These are phyloP conservation scores for Neuroscelio doddi DNA, from an alignment of 2,888 invertebrate genomes.

Conservation along the genomic window DNA sequence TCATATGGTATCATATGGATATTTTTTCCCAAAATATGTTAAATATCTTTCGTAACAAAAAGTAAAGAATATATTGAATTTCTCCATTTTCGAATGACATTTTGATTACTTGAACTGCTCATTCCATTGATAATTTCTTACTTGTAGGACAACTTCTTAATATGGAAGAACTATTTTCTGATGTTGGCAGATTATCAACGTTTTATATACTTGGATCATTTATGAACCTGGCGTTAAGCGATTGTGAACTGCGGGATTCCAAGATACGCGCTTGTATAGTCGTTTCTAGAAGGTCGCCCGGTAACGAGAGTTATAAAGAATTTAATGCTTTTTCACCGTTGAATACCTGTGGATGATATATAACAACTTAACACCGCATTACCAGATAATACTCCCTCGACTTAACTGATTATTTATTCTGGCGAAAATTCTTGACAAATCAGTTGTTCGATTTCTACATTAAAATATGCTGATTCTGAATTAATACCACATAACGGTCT, in stretches of 20 bases:
- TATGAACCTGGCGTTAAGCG: background rate
- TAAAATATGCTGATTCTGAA: slow-evolving; percentile 7
- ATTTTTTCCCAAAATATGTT: background rate
- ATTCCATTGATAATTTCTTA: slow-evolving; percentile 5
- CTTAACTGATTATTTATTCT: slow-evolving; percentile 19
- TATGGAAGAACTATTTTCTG: slow-evolving; percentile 9
- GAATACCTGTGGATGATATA: slow-evolving; percentile 54
- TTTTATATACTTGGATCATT: slow-evolving; percentile 8
- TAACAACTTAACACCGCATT: slow-evolving; percentile 56
- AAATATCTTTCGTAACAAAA: background rate
- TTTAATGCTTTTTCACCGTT: slow-evolving; percentile 59
- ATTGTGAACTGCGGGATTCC: slow-evolving; percentile 11
- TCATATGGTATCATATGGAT: too few species aligned
- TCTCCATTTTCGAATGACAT: background rate
- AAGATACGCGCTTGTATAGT: slow-evolving; percentile 1
- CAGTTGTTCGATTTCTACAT: slow-evolving; percentile 24
- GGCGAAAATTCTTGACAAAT: slow-evolving; percentile 36
- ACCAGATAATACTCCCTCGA: slow-evolving; percentile 30
- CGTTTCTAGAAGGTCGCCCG: slow-evolving; percentile 16
- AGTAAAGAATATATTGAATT: background rate
- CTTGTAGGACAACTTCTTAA: slow-evolving; percentile 1
- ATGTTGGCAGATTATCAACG: slow-evolving; percentile 2
- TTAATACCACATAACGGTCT: too few species aligned
- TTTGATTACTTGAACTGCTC: slow-evolving; percentile 6
- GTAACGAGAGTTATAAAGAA: slow-evolving; percentile 55